These are phyloP conservation scores for Drosophila leontia DNA, from an alignment of 1,140 invertebrate genomes.

Conservation along the genomic window DNA sequence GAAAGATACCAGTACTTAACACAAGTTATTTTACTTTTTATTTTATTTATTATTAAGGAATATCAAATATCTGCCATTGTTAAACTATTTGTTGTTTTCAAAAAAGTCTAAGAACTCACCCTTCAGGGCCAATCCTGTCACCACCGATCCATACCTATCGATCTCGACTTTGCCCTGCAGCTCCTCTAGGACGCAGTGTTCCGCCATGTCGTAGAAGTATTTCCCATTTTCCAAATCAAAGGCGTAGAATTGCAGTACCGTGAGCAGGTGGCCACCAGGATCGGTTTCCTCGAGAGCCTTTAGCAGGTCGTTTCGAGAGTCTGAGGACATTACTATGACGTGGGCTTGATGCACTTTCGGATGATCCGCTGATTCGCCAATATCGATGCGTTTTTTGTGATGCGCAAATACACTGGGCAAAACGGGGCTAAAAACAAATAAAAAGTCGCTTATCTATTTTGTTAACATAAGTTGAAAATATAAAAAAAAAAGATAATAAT, in stretches of 20 bases:
- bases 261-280: conserved; percentile 43
- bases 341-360: background rate
- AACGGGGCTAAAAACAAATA: no score
- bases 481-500: no score
- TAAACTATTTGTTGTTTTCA: no score
- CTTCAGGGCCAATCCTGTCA: conserved; percentile 64
- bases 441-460: no score
- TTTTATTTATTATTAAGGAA: no score
- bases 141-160: conserved; percentile 68
- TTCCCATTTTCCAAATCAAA: conserved; percentile 33
- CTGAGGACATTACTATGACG: background rate
- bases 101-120: conserved; percentile 32
- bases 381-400: no score
- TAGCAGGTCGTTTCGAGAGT: background rate
- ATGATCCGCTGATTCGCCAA: background rate
- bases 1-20: no score
- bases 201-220: conserved; percentile 34
- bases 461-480: no score
- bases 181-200: conserved; percentile 36
- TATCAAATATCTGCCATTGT: no score
- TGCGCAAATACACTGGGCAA: no score
- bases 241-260: conserved; percentile 48
- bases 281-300: conserved; percentile 16
- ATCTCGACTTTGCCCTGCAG: conserved; percentile 36
- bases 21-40: no score